Base-by-base conservation (phyloP, 2,888 invertebrate species). In the Lacanobia oleracea region DNA sequence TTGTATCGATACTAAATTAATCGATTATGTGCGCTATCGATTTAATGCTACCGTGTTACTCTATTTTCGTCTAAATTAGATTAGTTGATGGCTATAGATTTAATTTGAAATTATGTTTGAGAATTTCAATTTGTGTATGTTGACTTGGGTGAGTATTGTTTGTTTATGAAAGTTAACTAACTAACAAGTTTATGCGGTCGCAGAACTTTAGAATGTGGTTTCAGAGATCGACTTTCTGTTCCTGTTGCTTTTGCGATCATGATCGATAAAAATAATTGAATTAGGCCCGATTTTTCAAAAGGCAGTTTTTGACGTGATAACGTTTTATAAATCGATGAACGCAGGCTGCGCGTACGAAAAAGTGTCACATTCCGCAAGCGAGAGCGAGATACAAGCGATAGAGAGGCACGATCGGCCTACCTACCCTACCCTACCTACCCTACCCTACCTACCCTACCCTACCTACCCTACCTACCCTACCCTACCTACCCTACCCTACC, bases 11-110 rank as follows among this genome's bases (percentile, higher is more conserved):
- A 75, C 60, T 70, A 80, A 83, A 83, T 82, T 81, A 83, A 83
- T 84, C 82, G 86, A 81, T 86, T 84, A 78, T 79, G 77, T 79
- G 78, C 82, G 76, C 65, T 86, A 83, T 83, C 79, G 79, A 81
- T 86, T 70, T 74, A 81, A 79, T 66, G 81, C 88, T 86, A 83
- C 88, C 84, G 77, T 56, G 86, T 84, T 88, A 88, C 88, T 83
- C 87, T 84, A 79, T 82, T 79, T 79, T 81, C 75, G 75, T 68
- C 66, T 85, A 72, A 80, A 81, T 77, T 82, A 80, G 72, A 76
- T 77, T 72, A 72, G 57, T 79, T 10, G 63, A 73, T 77, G 23
- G 50, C 7, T 45, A 21, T 63, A 21, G 27, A 53, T 69, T 63
- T 21, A 43, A 37, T 75, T 59, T 50, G 27, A 59, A 62, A 71